A percentile compares a stretch with the other conserved stretches of the same genome.
Conservation (phyloP, 2,113 vertebrate species). For the Leptosomus discolor region DNA sequence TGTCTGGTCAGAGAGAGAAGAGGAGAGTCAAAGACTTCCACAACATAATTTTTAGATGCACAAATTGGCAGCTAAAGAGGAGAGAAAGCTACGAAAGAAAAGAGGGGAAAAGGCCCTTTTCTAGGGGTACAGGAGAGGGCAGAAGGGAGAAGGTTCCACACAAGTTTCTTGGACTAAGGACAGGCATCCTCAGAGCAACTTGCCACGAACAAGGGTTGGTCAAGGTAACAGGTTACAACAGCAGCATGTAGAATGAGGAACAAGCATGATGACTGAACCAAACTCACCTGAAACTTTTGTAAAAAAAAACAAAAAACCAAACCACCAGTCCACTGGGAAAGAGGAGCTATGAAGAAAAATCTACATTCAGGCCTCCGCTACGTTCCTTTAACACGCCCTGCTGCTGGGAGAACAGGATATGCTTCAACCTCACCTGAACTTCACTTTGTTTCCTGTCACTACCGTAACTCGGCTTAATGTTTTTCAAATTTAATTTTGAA, state of each 20-base stretch:
- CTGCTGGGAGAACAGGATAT: neutral
- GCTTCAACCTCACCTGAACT: neutral
- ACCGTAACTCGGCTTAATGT: neutral
- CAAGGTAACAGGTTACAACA: neutral
- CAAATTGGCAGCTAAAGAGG: neutral
- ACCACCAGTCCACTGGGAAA: neutral
- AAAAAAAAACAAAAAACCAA: neutral
- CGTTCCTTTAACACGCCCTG: neutral
- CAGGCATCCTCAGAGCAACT: neutral
- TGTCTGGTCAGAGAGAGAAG: neutral
- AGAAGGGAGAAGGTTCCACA: neutral
- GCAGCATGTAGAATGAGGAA: neutral
- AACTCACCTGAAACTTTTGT: neutral
- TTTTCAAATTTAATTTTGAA: neutral
- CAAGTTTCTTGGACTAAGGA: neutral
- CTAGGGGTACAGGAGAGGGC: neutral
- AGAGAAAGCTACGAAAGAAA: neutral
- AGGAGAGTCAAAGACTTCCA: neutral
- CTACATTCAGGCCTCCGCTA: neutral
- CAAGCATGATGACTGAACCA: rapidly evolving
- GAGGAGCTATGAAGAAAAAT: neutral
- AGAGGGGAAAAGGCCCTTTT: neutral
- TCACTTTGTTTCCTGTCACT: neutral
- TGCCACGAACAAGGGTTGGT: neutral
- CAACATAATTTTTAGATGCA: neutral